Evolutionary conservation across 2,113 vertebrate genomes (phyloP).

Genomic region (Pomatorhinus ruficollis): DNA sequence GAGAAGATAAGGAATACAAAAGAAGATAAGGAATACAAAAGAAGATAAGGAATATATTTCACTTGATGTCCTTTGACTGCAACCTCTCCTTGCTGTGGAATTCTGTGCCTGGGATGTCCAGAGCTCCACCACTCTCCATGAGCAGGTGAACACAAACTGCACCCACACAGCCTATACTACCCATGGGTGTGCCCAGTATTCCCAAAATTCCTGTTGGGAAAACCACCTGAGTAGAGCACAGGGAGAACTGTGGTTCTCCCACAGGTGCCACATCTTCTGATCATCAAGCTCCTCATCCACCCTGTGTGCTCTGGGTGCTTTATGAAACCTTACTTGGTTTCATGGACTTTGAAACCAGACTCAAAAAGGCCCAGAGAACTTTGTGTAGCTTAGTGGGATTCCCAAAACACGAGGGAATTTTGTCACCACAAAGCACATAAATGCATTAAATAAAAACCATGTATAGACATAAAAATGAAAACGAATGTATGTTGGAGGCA

Average conservation of each 20-base stretch:
- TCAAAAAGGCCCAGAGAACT: neutral
- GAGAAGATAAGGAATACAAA: neutral
- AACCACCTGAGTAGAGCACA: accelerated
- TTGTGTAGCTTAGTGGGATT: neutral
- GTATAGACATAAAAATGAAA: neutral
- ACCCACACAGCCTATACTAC: neutral
- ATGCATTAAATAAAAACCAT: neutral
- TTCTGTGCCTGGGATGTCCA: neutral
- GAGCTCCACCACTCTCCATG: neutral
- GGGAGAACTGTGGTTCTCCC: neutral
- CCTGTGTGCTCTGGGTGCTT: neutral
- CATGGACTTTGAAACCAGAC: accelerated
- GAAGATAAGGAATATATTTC: neutral
- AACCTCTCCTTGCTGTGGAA: accelerated
- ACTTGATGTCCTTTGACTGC: neutral
- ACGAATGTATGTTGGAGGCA: neutral
- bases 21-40: neutral
- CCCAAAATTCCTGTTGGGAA: neutral
- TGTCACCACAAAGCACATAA: neutral
- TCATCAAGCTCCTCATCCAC: neutral
- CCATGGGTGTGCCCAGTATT: accelerated
- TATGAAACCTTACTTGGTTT: neutral
- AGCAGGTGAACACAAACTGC: neutral
- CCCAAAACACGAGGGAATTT: neutral
- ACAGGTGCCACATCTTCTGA: accelerated